Conservation (phyloP, 2,797 vertebrate genomes). For the Liasis olivaceus region DNA sequence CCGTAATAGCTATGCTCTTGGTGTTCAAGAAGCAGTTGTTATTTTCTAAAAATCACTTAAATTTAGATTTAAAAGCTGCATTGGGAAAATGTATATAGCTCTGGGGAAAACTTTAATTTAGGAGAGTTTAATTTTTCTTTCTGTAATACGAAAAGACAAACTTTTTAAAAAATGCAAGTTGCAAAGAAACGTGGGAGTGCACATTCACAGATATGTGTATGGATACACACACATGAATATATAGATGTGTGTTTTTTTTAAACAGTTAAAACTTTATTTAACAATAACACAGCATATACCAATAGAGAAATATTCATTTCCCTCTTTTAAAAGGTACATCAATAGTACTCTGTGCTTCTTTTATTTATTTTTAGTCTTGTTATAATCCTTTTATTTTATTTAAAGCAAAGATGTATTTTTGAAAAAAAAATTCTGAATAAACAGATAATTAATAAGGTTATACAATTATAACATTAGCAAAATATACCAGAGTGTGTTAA, state of each 20-base stretch:
- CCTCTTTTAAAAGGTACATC: neutral
- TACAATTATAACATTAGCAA: neutral
- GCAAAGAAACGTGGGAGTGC: neutral
- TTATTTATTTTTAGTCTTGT: neutral
- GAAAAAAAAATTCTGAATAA: neutral
- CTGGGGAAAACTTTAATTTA: neutral
- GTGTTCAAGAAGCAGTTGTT: neutral
- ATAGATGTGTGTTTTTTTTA: neutral
- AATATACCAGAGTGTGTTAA: neutral
- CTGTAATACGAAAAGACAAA: neutral
- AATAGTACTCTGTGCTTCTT: neutral
- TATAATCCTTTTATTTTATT: neutral
- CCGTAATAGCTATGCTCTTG: neutral
- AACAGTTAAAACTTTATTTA: neutral
- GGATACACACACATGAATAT: neutral
- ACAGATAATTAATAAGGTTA: neutral
- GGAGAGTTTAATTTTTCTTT: neutral
- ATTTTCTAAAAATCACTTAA: neutral
- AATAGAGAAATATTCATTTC: neutral
- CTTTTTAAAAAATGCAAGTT: neutral
- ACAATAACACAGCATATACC: neutral
- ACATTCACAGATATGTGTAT: neutral
- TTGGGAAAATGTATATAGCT: neutral
- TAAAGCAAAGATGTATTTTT: neutral
- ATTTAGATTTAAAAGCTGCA: neutral